Base-by-base conservation (phyloP, 1,140 invertebrate species). In the Camponotus floridanus region DNA sequence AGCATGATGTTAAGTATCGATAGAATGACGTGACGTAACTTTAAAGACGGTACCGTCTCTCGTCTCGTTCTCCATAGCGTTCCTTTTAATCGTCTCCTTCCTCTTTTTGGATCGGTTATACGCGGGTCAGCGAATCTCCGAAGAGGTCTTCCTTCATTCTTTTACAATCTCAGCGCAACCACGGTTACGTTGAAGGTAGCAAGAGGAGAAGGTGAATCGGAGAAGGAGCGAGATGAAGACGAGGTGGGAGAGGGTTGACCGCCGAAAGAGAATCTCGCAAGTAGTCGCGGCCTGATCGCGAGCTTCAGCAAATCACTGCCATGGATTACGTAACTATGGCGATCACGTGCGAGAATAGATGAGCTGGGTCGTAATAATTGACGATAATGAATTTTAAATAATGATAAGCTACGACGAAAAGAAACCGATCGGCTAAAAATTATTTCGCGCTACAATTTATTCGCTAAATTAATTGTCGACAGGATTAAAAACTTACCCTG, bases 111-210 rank as follows among this genome's bases (percentile, higher is more conserved):
- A 68, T 85, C 84, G 89, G 88, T 91, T 87, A 91, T 80, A 84
- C 89, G 89, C 89, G 89, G 89, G 89, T 91, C 84, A 90, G 88
- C 88, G 84, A 88, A 90, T 86, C 88, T 89, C 90, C 64, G 73
- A 83, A 90, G 86, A 86, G 62, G 87, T 88, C 83, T 85, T 90
- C 80, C 85, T 88, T 89, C 61, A 86, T 89, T 87, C 84, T 88
- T 87, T 89, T 61, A 84, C 85, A 64, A 86, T 45, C 62, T 88
- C 81, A 78, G 64, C 87, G 81, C 71, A 64, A 74, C 59, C 78
- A 64, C 68, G 65, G 67, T 80, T 89, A 67, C 73, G 59, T 84
- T 83, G 86, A 67, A 84, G 45, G 81, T 59, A 86, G 88, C 51
- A 68, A 61, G 76, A 59, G 26, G 45, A 78, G 79, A 80, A 39